A percentile compares a stretch with the other conserved stretches of the same genome.
Evolutionary conservation across 2,888 invertebrate genomes (phyloP).

Genomic region (Rhogogaster chlorosoma): DNA sequence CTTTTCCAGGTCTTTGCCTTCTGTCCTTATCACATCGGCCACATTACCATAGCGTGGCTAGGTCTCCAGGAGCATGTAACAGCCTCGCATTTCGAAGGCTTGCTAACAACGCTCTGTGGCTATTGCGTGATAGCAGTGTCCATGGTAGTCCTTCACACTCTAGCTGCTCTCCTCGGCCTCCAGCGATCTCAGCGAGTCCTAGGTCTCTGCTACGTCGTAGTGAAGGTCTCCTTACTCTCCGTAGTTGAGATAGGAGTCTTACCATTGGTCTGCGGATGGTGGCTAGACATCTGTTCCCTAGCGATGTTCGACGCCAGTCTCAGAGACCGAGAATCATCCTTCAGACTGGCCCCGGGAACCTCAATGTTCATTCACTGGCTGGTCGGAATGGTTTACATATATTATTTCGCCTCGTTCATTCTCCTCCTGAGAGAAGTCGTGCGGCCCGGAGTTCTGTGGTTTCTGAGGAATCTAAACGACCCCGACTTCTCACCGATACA

Average conservation of each 20-base stretch:
- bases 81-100: constrained; percentile 94
- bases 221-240: constrained; percentile 94
- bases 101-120: constrained; percentile 95
- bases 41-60: constrained; percentile 87
- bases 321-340: constrained; percentile 92
- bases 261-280: constrained; percentile 98
- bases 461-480: constrained; percentile 97
- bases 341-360: constrained; percentile 95
- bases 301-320: constrained; percentile 94
- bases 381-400: constrained; percentile 99
- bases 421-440: constrained; percentile 94
- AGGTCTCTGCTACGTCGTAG: constrained; percentile 95
- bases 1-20: constrained; percentile 90
- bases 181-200: constrained; percentile 90
- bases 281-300: constrained; percentile 98
- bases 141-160: constrained; percentile 90
- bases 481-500: constrained; percentile 99
- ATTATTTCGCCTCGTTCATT: constrained; percentile 99
- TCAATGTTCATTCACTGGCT: constrained; percentile 99
- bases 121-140: constrained; percentile 93
- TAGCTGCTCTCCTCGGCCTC: constrained; percentile 90
- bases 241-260: constrained; percentile 98
- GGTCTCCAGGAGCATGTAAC: constrained; percentile 84
- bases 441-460: constrained; percentile 98
- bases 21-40: constrained; percentile 97